Percentiles rank a stretch among this genome's conserved stretches.
These are phyloP conservation scores for Rhagoletis zephyria DNA, from an alignment of 1,140 invertebrate species.

Conservation along the genomic window DNA sequence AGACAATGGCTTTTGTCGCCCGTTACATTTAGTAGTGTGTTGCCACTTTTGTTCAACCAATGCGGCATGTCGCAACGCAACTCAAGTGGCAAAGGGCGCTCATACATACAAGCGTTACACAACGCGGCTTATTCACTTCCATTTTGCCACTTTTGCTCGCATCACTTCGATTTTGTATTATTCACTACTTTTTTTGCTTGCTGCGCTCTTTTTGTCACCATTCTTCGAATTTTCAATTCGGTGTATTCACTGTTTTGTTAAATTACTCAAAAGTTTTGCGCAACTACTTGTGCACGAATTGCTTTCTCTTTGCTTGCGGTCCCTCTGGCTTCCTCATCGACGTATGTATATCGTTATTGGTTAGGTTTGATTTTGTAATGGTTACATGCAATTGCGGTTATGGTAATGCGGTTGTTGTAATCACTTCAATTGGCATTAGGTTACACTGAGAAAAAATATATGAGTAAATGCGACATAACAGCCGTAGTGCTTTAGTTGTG, in stretches of 20 bases:
- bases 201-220: neutral
- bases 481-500: no score
- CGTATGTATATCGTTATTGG: neutral
- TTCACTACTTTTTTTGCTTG: neutral
- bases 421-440: neutral
- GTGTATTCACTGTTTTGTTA: slow-evolving; percentile 32
- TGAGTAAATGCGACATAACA: no score
- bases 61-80: slow-evolving; percentile 40
- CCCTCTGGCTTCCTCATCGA: neutral
- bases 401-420: neutral
- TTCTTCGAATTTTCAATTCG: slow-evolving; percentile 32
- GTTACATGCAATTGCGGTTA: neutral
- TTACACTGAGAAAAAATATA: neutral
- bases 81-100: slow-evolving; percentile 25
- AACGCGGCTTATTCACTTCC: neutral
- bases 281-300: slow-evolving; percentile 30
- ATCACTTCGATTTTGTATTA: neutral
- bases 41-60: slow-evolving; percentile 28
- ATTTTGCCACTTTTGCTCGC: neutral
- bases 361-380: slow-evolving; percentile 37
- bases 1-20: slow-evolving; percentile 17
- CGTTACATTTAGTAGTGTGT: slow-evolving; percentile 15
- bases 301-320: neutral
- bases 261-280: slow-evolving; percentile 36
- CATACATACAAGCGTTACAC: neutral